Evolutionary conservation across 2,797 vertebrate genomes (phyloP).

Genomic region (Poecile montanus): DNA sequence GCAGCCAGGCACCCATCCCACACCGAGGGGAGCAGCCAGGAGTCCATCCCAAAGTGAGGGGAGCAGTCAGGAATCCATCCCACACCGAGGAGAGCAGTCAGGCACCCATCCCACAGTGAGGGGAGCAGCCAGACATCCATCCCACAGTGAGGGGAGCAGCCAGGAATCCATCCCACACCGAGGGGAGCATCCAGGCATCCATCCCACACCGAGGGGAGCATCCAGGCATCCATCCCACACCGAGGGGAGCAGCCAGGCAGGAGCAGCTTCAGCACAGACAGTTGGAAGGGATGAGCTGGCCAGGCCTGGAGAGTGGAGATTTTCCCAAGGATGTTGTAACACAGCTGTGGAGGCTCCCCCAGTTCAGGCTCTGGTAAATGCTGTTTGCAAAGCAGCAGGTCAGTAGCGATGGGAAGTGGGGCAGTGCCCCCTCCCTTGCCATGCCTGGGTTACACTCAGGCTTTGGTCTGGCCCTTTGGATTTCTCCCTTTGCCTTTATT

Average conservation of each 20-base stretch:
- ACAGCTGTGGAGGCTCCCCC: neutral
- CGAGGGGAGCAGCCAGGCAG: neutral
- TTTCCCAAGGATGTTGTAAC: neutral
- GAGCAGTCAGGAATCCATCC: too few relatives aligned
- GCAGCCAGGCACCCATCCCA: too few relatives aligned
- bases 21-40: too few relatives aligned
- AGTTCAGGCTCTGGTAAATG: neutral
- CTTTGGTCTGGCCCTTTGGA: neutral
- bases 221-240: neutral
- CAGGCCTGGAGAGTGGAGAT: neutral
- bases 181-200: too few relatives aligned
- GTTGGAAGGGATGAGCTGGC: neutral
- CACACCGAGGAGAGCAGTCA: too few relatives aligned
- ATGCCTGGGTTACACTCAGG: fast-evolving
- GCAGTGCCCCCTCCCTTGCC: neutral
- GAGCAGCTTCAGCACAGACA: neutral
- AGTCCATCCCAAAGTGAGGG: too few relatives aligned
- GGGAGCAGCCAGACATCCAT: too few relatives aligned
- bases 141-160: too few relatives aligned
- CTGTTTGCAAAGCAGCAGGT: neutral
- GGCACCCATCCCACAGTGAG: too few relatives aligned
- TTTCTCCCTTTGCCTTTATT: neutral
- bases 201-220: too few relatives aligned
- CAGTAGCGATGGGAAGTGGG: fast-evolving
- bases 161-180: too few relatives aligned